phyloP scores from a whole-genome alignment of 2,797 vertebrate species.

The Esox lucius region DNA sequence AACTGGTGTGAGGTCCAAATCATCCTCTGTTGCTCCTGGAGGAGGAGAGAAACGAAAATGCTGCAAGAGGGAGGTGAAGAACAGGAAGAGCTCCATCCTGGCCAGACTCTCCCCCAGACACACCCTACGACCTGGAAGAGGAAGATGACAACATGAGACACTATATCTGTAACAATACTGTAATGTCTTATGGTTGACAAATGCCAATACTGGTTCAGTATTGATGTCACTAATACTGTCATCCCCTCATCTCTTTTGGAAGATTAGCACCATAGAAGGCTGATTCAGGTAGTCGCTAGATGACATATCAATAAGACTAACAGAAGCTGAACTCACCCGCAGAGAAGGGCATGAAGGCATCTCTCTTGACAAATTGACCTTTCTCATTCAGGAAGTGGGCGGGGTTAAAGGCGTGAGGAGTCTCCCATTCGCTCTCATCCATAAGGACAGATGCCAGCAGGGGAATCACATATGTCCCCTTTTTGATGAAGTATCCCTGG shows the following conservation, averaged over 20 bases:
- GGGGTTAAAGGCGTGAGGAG: not conserved
- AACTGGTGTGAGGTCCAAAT: slow-evolving; percentile 65
- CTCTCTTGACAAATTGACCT: too few species aligned
- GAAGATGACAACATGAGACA: too few species aligned
- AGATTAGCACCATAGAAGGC: not conserved
- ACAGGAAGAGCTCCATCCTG: too few species aligned
- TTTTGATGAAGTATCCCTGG: slow-evolving; percentile 34
- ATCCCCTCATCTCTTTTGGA: not conserved
- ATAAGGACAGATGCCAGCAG: slow-evolving; percentile 4
- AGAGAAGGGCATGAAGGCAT: too few species aligned
- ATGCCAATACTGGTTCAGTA: not conserved
- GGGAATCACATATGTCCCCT: slow-evolving; percentile 17
- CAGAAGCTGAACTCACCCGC: too few species aligned
- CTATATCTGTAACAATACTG: too few species aligned
- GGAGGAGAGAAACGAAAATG: slow-evolving; percentile 48
- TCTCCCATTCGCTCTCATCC: slow-evolving; percentile 12
- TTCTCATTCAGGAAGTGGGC: too few species aligned
- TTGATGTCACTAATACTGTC: not conserved
- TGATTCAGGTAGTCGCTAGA: too few species aligned
- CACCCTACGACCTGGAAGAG: too few species aligned
- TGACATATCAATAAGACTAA: too few species aligned
- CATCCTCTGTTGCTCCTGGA: slow-evolving; percentile 60
- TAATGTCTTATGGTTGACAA: slow-evolving; percentile 35
- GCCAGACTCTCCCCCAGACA: too few species aligned
- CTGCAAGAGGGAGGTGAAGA: too few species aligned